Conservation (phyloP, 2,113 vertebrate genomes). For the Halcyon senegalensis region DNA sequence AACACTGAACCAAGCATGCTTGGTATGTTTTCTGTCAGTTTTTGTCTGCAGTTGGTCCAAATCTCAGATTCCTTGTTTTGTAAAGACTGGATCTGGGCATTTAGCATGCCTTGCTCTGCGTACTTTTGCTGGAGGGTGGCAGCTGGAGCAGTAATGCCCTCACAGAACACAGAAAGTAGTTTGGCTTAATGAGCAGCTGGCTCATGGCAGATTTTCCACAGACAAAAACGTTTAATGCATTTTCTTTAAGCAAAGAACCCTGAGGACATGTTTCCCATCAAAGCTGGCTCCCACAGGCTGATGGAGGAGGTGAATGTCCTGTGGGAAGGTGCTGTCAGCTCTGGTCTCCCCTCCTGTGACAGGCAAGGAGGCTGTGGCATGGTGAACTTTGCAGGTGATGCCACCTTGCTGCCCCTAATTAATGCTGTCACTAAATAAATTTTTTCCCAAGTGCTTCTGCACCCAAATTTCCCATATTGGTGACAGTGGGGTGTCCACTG, state of each 20-base stretch:
- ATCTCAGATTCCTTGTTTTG: neutral
- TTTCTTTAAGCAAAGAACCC: neutral
- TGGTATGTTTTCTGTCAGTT: neutral
- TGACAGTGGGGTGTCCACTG: neutral
- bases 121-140: neutral
- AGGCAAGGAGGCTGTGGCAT: neutral
- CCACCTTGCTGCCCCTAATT: neutral
- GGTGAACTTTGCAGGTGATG: neutral
- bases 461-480: neutral
- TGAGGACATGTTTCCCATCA: fast-evolving
- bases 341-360: neutral
- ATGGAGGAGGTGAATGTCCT: neutral
- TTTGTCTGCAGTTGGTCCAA: neutral
- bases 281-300: neutral
- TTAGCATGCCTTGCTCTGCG: neutral
- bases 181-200: neutral
- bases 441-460: neutral
- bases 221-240: neutral
- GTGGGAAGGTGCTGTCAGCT: neutral
- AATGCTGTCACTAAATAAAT: neutral
- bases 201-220: neutral
- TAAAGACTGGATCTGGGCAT: neutral
- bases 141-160: neutral
- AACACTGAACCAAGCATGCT: neutral
- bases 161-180: neutral